A percentile compares a stretch with the other conserved stretches of the same genome.
phyloP scores from a whole-genome alignment of 2,888 invertebrate genomes.

The Aleiodes testaceus region DNA sequence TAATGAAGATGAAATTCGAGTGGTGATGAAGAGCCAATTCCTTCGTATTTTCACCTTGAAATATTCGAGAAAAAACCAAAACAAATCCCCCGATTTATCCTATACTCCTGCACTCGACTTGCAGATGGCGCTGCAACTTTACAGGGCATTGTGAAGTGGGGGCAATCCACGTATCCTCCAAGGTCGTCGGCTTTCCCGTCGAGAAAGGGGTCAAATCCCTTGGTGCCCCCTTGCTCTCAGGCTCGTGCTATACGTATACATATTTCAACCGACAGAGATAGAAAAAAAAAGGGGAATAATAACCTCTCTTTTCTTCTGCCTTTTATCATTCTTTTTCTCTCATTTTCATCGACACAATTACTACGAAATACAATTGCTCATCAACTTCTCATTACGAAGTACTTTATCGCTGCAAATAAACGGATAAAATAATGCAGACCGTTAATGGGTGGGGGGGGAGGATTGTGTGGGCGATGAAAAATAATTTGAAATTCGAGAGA shows the following conservation, averaged over 20 bases:
- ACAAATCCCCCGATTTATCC: not conserved
- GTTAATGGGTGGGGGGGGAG: not conserved
- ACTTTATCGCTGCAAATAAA: not conserved
- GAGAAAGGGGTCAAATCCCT: slow-evolving; percentile 36
- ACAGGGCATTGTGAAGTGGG: not conserved
- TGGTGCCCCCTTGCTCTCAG: slow-evolving; percentile 5
- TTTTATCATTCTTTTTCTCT: not conserved
- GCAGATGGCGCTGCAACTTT: not conserved
- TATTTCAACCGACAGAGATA: not conserved
- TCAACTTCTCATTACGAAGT: slow-evolving; percentile 4
- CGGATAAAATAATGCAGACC: not conserved
- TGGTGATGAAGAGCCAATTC: too few species aligned
- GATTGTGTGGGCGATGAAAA: slow-evolving; percentile 9
- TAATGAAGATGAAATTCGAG: too few species aligned
- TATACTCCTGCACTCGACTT: slow-evolving; percentile 20
- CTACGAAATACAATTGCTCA: slow-evolving; percentile 20
- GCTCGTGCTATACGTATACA: slow-evolving; percentile 23
- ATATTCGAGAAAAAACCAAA: slow-evolving; percentile 18
- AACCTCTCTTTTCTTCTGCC: not conserved
- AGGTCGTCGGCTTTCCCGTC: slow-evolving; percentile 32
- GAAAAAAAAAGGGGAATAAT: not conserved
- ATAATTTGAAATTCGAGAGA: not conserved
- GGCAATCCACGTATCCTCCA: slow-evolving; percentile 15
- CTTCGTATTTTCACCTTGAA: too few species aligned
- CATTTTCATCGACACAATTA: not conserved